Evolutionary conservation across 2,797 vertebrate species (phyloP), one percentile per base, ranked within the genome.

Genomic region (Poeciliopsis presidionis): DNA sequence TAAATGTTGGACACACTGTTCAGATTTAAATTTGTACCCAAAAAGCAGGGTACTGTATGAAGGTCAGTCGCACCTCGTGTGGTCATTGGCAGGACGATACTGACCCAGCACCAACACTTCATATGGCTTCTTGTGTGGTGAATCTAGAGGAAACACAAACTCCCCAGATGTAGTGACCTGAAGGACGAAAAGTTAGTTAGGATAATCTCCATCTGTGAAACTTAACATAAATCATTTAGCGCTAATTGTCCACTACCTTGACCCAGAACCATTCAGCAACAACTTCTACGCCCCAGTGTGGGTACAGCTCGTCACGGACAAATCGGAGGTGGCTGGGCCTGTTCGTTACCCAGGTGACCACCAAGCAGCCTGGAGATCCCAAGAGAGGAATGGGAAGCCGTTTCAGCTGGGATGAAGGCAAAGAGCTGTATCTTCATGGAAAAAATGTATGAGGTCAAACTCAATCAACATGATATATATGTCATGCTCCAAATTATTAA

Each of bases 271-370:
- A 99, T 79, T 98, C 95, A 0, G 96, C 97, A 63, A 97, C 82
- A 1, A 94, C 89, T 80, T 96, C 92, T 46, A 99, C 92, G 0
- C 95, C 96, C 98, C 98, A 99, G 75, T 95, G 92, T 7, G 98
- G 97, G 88, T 97, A 99, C 76, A 99, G 97, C 69, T 99, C 97
- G 7, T 98, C 96, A 33, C 94, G 95, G 63, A 99, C 95, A 72
- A 97, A 99, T 11, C 90, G 95, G 57, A 96, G 90, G 77, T 98
- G 97, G 78, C 96, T 97, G 74, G 97, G 96, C 55, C 96, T 96
- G 79, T 99, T 99, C 22, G 98, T 99, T 81, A 99, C 98, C 98
- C 98, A 99, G 0, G 95, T 98, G 87, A 97, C 95, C 73, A 99
- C 92, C 61, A 99, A 94, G 84, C 97, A 97, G 74, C 94, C 86